Base-by-base conservation (phyloP, 2,797 vertebrate genomes). In the Limnodromus scolopaceus region DNA sequence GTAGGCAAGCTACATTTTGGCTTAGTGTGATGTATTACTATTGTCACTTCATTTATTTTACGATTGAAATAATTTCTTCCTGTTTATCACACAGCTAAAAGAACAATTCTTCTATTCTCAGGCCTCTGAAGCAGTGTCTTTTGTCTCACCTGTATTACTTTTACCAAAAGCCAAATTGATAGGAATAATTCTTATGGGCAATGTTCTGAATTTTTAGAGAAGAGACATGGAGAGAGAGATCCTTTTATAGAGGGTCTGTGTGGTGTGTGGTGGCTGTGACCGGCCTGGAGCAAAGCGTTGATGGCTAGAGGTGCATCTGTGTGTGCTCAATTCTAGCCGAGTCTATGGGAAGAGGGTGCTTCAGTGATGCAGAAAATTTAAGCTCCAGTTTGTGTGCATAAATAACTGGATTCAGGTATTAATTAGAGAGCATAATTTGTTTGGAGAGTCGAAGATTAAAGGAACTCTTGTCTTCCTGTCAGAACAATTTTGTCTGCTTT, bases 381-480 rank as follows among this genome's bases (percentile, higher is more conserved):
- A 84, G 53, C 64, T 89, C 25, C 14, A 11, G 30, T 94, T 87
- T 90, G 38, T 75, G 53, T 70, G 48, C 79, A 46, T 78, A 93
- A 93, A 93, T 80, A 79, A 83, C 65, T 83, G 65, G 53, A 64
- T 55, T 72, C 25, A 20, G 78, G n/a, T 87, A 86, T 77, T 94
- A 94, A 93, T 93, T 87, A 91, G 76, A 92, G 32, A 79, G 24
- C 20, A 10, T 66, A 51, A 90, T 91, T 93, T 91, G 70, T 82
- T 60, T 72, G 71, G 64, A 80, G 84, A 80, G 68, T 39, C 22
- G 6, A 72, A 84, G 64, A 84, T 63, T 64, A 83, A 92, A 94
- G 82, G 63, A 93, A 66, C 68, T 83, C 53, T 71, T 71, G 16
- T 87, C 39, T 81, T 83, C 48, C 69, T 84, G 57, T 87, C 75